Percentiles rank a stretch among this genome's conserved stretches.
phyloP scores from a whole-genome alignment of 2,113 vertebrate species.

The Hassar affinis region DNA sequence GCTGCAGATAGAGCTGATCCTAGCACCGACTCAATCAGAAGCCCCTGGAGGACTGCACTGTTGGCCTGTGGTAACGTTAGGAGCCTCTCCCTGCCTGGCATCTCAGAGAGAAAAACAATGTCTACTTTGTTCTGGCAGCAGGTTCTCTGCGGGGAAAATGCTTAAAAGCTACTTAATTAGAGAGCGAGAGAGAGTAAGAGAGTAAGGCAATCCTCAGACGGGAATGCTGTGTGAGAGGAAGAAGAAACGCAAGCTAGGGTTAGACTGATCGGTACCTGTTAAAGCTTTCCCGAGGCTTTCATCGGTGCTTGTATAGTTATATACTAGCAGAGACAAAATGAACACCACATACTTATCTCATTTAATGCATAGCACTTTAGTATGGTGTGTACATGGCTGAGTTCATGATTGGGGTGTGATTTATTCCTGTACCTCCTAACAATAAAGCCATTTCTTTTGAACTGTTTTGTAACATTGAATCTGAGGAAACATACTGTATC shows the following conservation, averaged over 20 bases:
- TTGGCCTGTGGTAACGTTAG: conserved; percentile 50
- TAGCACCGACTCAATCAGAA: conserved; percentile 72
- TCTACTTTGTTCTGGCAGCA: conserved; percentile 64
- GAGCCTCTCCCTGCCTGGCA: conserved; percentile 59
- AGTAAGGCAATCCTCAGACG: conserved; percentile 57
- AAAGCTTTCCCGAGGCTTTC: conserved; percentile 34
- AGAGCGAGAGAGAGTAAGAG: conserved; percentile 50
- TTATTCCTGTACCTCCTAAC: neutral
- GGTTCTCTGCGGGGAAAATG: conserved; percentile 62
- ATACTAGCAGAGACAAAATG: neutral
- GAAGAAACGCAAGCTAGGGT: conserved; percentile 48
- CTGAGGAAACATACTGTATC: neutral
- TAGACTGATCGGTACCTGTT: conserved; percentile 54
- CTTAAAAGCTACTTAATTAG: conserved; percentile 67
- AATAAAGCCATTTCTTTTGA: neutral
- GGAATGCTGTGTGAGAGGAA: conserved; percentile 47
- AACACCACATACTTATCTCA: neutral
- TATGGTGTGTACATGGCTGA: neutral
- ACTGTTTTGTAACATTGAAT: neutral
- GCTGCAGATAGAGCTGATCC: conserved; percentile 69
- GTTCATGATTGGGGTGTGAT: neutral
- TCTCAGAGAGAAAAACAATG: conserved; percentile 60
- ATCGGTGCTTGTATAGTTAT: neutral
- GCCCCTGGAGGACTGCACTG: conserved; percentile 65
- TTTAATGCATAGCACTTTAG: neutral